Evolutionary conservation across 2,888 invertebrate genomes (phyloP).

Genomic region (Euplagia quadripunctaria): DNA sequence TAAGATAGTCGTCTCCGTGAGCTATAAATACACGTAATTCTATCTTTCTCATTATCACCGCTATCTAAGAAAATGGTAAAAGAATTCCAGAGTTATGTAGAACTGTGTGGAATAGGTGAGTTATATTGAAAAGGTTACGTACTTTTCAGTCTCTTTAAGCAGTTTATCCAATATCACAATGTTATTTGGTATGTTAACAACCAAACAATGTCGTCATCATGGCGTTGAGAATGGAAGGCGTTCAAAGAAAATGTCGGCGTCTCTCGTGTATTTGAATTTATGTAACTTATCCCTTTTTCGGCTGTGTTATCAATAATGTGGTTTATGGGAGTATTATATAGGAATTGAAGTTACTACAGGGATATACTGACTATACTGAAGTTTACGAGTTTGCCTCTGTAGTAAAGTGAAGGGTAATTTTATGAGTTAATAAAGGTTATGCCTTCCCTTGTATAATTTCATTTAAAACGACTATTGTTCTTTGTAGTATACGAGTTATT

Average conservation of each 20-base stretch:
- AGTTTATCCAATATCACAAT: not conserved
- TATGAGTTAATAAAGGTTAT: not conserved
- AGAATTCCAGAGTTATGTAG: not conserved
- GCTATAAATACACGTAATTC: no score
- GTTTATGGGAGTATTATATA: constrained; percentile 14
- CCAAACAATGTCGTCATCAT: not conserved
- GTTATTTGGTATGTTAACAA: not conserved
- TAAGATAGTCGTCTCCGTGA: no score
- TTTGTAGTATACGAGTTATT: not conserved
- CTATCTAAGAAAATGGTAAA: no score
- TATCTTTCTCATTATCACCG: no score
- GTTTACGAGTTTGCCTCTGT: constrained; percentile 6
- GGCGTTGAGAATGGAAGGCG: not conserved
- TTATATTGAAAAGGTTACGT: not conserved
- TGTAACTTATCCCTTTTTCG: constrained; percentile 20
- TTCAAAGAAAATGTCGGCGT: not conserved
- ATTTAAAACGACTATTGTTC: not conserved
- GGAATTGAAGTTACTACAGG: constrained; percentile 18
- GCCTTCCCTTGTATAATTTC: not conserved
- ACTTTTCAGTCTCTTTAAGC: not conserved
- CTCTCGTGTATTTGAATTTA: constrained; percentile 6
- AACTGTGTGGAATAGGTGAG: not conserved
- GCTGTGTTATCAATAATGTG: constrained; percentile 3
- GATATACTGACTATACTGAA: not conserved
- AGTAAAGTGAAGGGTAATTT: constrained; percentile 1